phyloP scores from a whole-genome alignment of 2,113 vertebrate genomes.

The Etheostoma cragini region DNA sequence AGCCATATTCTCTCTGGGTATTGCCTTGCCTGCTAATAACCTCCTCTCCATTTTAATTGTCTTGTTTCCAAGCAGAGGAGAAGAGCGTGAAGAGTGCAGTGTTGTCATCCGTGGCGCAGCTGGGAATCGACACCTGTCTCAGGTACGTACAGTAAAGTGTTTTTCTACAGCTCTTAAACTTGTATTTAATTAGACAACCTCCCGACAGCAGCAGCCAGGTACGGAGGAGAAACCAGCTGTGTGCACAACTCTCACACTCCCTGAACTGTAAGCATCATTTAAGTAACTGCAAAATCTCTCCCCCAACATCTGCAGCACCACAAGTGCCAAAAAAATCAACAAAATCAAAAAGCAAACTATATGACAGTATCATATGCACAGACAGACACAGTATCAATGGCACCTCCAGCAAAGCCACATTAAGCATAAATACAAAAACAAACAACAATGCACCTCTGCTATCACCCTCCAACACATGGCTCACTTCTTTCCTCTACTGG shows the following conservation, averaged over 20 bases:
- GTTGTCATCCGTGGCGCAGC: conserved; percentile 70
- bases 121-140: conserved; percentile 72
- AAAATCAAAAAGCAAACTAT: no score
- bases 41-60: conserved; percentile 27
- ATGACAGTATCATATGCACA: no score
- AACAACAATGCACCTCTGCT: no score
- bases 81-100: conserved; percentile 21
- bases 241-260: background rate
- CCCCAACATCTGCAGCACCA: no score
- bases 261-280: background rate
- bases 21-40: conserved; percentile 11
- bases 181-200: background rate
- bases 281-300: background rate
- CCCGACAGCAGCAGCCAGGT: background rate
- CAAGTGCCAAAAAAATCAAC: no score
- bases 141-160: conserved; percentile 54
- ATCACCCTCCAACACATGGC: no score
- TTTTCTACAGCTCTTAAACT: conserved; percentile 35
- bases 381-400: no score
- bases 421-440: no score
- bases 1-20: conserved; percentile 1
- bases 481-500: no score
- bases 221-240: background rate
- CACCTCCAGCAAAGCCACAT: no score
- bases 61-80: conserved; percentile 64